A percentile compares a stretch with the other conserved stretches of the same genome.
phyloP scores from a whole-genome alignment of 2,797 vertebrate species.

The Acropternis orthonyx region DNA sequence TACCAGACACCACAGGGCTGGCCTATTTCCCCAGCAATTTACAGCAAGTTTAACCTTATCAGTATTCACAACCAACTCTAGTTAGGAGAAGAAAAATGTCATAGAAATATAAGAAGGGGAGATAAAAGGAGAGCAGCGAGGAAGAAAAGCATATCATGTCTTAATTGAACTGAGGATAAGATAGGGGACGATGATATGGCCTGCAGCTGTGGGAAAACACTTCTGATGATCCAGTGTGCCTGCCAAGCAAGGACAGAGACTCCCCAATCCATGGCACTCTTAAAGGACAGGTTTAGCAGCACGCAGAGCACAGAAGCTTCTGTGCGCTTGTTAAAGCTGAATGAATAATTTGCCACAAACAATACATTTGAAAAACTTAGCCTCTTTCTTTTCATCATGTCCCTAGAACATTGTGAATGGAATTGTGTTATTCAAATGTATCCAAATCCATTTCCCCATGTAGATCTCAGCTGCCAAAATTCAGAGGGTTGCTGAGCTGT shows the following conservation, averaged over 20 bases:
- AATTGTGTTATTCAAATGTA: not conserved
- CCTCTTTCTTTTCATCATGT: not conserved
- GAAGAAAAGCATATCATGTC: not conserved
- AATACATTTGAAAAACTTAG: not conserved
- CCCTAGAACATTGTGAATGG: not conserved
- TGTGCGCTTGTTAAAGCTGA: not conserved
- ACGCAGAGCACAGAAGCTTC: not conserved
- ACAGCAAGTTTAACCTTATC: not conserved
- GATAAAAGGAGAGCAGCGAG: constrained; percentile 21
- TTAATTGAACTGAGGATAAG: constrained; percentile 23
- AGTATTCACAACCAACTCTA: constrained; percentile 3
- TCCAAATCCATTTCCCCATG: accelerated
- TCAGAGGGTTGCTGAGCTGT: not conserved
- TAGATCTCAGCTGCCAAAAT: not conserved
- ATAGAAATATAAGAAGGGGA: not conserved
- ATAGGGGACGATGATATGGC: not conserved
- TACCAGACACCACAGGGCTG: not conserved
- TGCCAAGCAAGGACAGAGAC: not conserved
- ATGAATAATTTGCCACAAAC: not conserved
- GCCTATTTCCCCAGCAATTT: not conserved
- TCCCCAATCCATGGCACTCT: not conserved
- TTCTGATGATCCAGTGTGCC: not conserved
- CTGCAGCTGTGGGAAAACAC: not conserved
- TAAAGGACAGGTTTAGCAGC: not conserved
- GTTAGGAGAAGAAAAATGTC: not conserved